Evolutionary conservation across 2,113 vertebrate genomes (phyloP), one percentile per base, ranked within the genome.

Genomic region (Apus apus): DNA sequence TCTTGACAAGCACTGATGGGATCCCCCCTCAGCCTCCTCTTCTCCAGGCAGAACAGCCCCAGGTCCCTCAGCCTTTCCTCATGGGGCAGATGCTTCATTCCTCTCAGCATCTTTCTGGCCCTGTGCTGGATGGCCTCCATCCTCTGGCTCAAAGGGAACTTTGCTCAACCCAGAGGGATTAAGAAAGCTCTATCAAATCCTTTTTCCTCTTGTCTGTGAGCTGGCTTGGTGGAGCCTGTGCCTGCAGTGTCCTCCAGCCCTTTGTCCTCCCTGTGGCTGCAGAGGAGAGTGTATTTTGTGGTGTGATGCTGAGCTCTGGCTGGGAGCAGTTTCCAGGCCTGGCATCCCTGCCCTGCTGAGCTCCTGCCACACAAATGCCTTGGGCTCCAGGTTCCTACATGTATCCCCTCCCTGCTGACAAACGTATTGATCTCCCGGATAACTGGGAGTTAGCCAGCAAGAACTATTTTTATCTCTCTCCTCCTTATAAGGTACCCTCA

Each of bases 401-500:
- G 11, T 27, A 8, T 6, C 10, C 67, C 36, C 46, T 76, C 65
- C 70, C 89, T 84, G 64, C 83, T 87, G 90, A 87, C 79, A 84
- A 86, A 93, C 1, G 4, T 87, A 93, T 94, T 46, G 92, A 96
- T 96, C 96, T 84, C 50, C 54, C 7, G 3, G 76, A 54, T 66
- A 80, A 64, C 83, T 51, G 76, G 84, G 88, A 84, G 72, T 66
- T 77, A 90, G 90, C 88, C 86, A 87, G 70, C 46, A 51, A 54
- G 15, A 32, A 66, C 93, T 97, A 96, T 96, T 97, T 97, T 95
- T 96, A 93, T 92, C 90, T 18, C 19, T 80, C 64, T 85, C 94
- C 95, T 95, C 96, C 96, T 96, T 97, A 97, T 97, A 97, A 85
- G 95, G 97, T 93, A 74, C 90, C 92, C 84, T 86, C 60, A 87